Base-by-base conservation (phyloP, 1,140 invertebrate genomes). In the Melanaphis sacchari region DNA sequence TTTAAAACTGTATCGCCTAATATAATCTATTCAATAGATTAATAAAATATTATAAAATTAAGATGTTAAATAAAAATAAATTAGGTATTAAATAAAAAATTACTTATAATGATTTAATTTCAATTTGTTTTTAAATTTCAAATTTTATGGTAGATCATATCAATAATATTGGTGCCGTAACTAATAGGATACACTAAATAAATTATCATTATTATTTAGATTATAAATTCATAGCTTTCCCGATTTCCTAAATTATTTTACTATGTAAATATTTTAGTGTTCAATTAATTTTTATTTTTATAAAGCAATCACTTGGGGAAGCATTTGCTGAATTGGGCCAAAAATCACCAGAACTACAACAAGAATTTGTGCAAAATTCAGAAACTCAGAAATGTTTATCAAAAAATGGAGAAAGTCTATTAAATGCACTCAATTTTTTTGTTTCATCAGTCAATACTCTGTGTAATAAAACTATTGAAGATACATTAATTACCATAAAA, bases 401-500 rank as follows among this genome's bases (percentile, higher is more conserved):
- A 49, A 98, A 98, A 96, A 99, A 99, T 96, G 98, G 98, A 38
- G 98, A 99, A 96, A 97, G 97, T 94, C 95, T 99, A 85, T 95
- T 99, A 94, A 97, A 97, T 94, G 98, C 98, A 93, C 96, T 99
- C 94, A 98, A 99, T 95, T 99, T 99, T 96, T 99, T 99, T 96
- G 98, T 98, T 94, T 99, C 98, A 89, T 98, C 98, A 85, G 97
- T 99, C 24, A 98, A 98, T 95, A 99, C 99, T 66, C 96, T 99
- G 94, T 98, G 98, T 95, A 98, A 99, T 95, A 99, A 99, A 96
- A 99, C 98, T 46, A 99, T 99, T 95, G 98, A 99, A 95, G 99
- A 99, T 95, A 99, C 98, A 2, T 96, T 99, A 94, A 96, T 98
- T 93, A 99, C 99, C 90, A 97, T 99, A 94, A 96, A 98, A 94